Base-by-base conservation (phyloP, 2,888 invertebrate species). In the Hypomecis atomaria region DNA sequence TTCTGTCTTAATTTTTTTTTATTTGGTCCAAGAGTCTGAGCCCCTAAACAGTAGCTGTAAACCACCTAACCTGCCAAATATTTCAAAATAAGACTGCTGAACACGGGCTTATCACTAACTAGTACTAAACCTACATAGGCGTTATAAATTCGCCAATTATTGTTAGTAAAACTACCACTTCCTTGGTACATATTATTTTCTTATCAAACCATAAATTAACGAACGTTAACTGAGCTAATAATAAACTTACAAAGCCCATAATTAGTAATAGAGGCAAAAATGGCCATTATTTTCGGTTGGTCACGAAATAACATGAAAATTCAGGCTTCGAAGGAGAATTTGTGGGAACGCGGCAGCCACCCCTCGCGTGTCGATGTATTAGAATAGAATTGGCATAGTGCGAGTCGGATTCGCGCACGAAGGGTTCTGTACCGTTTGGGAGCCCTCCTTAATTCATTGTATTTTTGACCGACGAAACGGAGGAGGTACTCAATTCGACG, bases 221-320 rank as follows among this genome's bases (percentile, higher is more conserved):
- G 13, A 37, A 13, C 50, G 38, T 50, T 53, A 53, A 53, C 42
- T 53, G 42, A 33, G 10, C 53, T 44, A 36, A 37, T 52, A 59
- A 50, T 52, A 50, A 52, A 52, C 50, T 42, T 63, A 48, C 8
- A 43, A 53, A 54, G 7, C 43, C 43, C 33, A n/a, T 43, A 43
- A 59, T 66, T 48, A 61, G 37, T 48, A 49, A 43, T 42, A 49
- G 48, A 48, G 36, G 11, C 11, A 45, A 45, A 8, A 62, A 44
- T 45, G 45, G 13, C 67, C 53, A 62, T 67, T 62, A 62, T 59
- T 62, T 49, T 59, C 42, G 33, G 54, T 40, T 49, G 60, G 58
- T 61, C 66, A 66, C 61, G 59, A 69, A 55, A 57, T 44, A 59
- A 59, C 58, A 49, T 33, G 44, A 45, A 60, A 60, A 54, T 54